phyloP scores from a whole-genome alignment of 64 coral and sea anemone genomes.

The Astreopora myriophthalma region DNA sequence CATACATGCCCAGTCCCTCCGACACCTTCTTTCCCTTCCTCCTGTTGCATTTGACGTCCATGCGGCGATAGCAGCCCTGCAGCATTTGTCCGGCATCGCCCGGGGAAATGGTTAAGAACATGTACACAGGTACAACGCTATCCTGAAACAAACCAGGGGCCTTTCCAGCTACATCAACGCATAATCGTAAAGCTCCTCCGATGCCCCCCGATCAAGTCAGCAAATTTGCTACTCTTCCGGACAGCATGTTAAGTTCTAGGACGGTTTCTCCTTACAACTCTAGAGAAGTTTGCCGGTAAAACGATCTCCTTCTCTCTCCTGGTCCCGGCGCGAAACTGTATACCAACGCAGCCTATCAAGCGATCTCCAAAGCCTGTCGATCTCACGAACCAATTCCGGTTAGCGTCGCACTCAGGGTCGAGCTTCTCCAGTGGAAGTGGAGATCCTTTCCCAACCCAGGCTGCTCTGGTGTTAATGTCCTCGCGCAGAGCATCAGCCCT shows the following conservation, averaged over 20 bases:
- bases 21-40: too few species aligned
- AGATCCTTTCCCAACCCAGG: neutral
- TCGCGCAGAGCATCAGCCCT: neutral
- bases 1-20: too few species aligned
- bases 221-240: neutral
- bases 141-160: too few species aligned
- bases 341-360: neutral
- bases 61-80: too few species aligned
- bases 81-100: too few species aligned
- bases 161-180: too few species aligned
- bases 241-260: neutral
- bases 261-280: neutral
- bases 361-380: slow-evolving; percentile 3
- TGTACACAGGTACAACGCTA: too few species aligned
- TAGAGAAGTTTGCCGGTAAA: slow-evolving; percentile 30
- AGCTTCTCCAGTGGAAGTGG: neutral
- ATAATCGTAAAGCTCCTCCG: too few species aligned
- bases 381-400: neutral
- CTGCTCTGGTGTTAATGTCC: slow-evolving; percentile 12
- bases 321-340: neutral
- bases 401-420: neutral
- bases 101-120: too few species aligned
- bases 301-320: neutral
- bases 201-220: neutral
- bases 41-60: too few species aligned